These are phyloP conservation scores for Glyphotaelius pellucidus DNA, from an alignment of 2,888 invertebrate species.

Conservation along the genomic window DNA sequence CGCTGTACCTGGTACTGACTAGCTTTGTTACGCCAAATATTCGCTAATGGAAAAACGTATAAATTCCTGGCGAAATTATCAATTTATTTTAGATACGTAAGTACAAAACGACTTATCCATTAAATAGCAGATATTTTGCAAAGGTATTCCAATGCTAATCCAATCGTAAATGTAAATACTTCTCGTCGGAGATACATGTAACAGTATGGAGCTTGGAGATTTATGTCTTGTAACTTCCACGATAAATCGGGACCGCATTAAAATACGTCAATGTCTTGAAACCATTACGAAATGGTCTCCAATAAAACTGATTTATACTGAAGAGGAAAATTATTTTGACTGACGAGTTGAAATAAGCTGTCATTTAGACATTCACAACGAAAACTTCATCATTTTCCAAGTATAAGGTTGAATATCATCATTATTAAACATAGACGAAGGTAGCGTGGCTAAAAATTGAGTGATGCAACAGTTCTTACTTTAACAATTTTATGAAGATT, in stretches of 20 bases:
- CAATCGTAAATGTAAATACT: slow-evolving; percentile 2
- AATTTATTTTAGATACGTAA: not conserved
- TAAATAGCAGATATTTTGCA: not conserved
- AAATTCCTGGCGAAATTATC: not conserved
- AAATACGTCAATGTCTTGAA: not conserved
- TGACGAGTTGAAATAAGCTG: not conserved
- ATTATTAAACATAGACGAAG: not conserved
- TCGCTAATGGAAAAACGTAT: no score
- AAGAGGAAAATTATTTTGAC: not conserved
- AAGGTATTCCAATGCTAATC: not conserved
- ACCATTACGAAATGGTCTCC: not conserved
- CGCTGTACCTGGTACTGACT: slow-evolving; percentile 16
- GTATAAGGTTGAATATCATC: not conserved
- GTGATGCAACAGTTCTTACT: not conserved
- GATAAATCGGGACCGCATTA: slow-evolving; percentile 2
- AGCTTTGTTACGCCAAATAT: not conserved
- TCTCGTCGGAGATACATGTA: not conserved
- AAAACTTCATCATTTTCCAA: not conserved
- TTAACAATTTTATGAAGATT: not conserved
- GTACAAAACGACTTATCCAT: not conserved
- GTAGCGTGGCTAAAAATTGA: not conserved
- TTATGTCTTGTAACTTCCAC: not conserved
- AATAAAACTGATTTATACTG: slow-evolving; percentile 2
- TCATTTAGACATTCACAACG: not conserved
- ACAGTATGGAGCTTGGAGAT: not conserved